Base-by-base conservation (phyloP, 1,140 invertebrate species). In the Papilio glaucus region DNA sequence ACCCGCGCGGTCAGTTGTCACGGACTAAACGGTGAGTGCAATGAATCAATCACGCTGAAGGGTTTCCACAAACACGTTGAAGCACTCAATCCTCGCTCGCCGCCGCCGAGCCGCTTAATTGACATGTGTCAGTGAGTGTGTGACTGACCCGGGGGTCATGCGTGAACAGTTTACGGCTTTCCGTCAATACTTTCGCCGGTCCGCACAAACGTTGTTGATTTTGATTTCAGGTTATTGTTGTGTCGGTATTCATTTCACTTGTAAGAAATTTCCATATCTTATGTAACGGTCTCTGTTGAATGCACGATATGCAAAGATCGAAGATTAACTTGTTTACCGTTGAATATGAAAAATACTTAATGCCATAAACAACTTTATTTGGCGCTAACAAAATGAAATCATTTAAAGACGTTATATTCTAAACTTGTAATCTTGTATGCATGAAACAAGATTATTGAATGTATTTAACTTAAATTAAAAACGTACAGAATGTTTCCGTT, bases 121-220 rank as follows among this genome's bases (percentile, higher is more conserved):
- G 89, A 93, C 90, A 90, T 90, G 85, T 91, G 88, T 90, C 88
- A 93, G 88, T 89, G 86, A 88, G 82, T 89, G 85, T 85, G 80
- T 85, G 79, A 79, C 82, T 90, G 90, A 93, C 89, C 90, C 78
- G 72, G 71, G 69, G 90, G 89, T 92, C 90, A 88, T 81, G 87
- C 87, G 88, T 88, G 86, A 90, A 90, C 85, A 85, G 81, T 89
- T 85, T 85, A 80, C 86, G 78, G 76, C 83, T 87, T 86, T 86
- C 88, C 80, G 72, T 74, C 80, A 82, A 80, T 82, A 88, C 90
- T 92, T 92, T 92, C 90, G 85, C 89, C 85, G 77, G 76, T 77
- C 75, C 75, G 53, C 77, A 80, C 75, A 68, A 74, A 72, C 67
- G 33, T 61, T 37, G 63, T 70, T 60, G 72, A 74, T 70, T 70